Conservation (phyloP, 2,888 invertebrate species). For the Saturnia pavonia region DNA sequence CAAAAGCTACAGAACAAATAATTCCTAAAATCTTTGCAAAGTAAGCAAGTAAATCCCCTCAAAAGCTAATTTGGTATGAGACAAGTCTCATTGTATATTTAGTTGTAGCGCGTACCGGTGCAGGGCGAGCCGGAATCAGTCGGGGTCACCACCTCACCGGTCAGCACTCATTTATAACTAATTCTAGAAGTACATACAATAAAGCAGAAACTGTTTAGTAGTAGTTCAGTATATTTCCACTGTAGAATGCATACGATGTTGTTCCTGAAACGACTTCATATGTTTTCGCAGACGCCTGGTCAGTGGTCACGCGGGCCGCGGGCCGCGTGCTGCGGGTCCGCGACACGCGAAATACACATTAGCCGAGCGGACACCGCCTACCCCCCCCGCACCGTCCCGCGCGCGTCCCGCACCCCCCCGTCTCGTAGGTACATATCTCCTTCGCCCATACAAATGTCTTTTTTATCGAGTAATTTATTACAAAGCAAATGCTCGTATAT, state of each 20-base stretch:
- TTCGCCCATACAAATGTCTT: not conserved
- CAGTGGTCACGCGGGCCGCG: not conserved
- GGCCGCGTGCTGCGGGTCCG: too few species aligned
- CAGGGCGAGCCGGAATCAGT: not conserved
- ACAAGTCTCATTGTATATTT: not conserved
- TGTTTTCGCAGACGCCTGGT: not conserved
- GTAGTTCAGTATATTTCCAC: not conserved
- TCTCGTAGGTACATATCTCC: not conserved
- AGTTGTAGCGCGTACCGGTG: not conserved
- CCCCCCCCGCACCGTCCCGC: not conserved
- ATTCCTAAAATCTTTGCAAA: not conserved
- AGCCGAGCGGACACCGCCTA: not conserved
- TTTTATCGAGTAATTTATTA: not conserved
- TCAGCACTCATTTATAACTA: not conserved
- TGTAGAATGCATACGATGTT: not conserved
- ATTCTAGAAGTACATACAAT: not conserved
- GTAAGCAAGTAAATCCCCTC: not conserved
- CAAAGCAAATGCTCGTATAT: not conserved
- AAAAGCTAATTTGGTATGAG: not conserved
- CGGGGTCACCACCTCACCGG: too few species aligned
- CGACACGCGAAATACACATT: constrained; percentile 1
- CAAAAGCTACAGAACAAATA: not conserved
- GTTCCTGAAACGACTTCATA: not conserved
- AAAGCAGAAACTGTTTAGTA: not conserved
- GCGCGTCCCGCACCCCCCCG: not conserved